These are phyloP conservation scores for Neodiprion lecontei DNA, from an alignment of 1,140 invertebrate species.

Conservation along the genomic window DNA sequence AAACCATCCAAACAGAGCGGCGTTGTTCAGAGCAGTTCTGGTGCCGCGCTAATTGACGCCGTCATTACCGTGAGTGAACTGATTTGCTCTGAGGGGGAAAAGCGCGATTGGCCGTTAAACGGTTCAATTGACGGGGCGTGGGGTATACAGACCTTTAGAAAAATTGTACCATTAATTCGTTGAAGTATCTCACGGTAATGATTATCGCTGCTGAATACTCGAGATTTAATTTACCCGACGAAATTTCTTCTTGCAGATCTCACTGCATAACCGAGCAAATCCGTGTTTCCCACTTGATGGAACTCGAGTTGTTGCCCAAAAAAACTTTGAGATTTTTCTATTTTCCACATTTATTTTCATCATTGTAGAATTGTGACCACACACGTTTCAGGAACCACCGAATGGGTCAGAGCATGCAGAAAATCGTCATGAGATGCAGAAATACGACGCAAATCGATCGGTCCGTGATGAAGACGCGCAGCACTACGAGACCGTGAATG, in stretches of 20 bases:
- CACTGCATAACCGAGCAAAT: too few species aligned
- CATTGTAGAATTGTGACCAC: too few species aligned
- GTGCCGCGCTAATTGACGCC: slow-evolving; percentile 55
- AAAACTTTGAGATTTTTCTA: too few species aligned
- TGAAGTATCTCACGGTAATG: not conserved
- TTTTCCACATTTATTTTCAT: too few species aligned
- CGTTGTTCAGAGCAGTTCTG: slow-evolving; percentile 55
- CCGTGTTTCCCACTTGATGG: too few species aligned
- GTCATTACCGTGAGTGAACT: slow-evolving; percentile 39
- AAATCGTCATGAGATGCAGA: not conserved
- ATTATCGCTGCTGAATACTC: too few species aligned
- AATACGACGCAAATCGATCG: slow-evolving; percentile 12
- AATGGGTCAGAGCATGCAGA: not conserved
- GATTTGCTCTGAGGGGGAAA: too few species aligned
- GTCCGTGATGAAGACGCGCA: slow-evolving; percentile 28
- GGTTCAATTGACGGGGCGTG: not conserved
- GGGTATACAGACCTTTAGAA: not conserved
- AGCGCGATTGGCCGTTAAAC: too few species aligned
- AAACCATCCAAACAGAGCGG: slow-evolving; percentile 52
- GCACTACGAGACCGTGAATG: slow-evolving; percentile 33
- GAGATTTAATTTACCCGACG: too few species aligned
- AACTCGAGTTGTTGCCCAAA: too few species aligned
- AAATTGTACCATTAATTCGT: not conserved
- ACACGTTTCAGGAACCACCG: not conserved
- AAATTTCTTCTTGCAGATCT: too few species aligned